Base-by-base conservation (phyloP, 2,113 vertebrate genomes). In the Xiphophorus couchianus region DNA sequence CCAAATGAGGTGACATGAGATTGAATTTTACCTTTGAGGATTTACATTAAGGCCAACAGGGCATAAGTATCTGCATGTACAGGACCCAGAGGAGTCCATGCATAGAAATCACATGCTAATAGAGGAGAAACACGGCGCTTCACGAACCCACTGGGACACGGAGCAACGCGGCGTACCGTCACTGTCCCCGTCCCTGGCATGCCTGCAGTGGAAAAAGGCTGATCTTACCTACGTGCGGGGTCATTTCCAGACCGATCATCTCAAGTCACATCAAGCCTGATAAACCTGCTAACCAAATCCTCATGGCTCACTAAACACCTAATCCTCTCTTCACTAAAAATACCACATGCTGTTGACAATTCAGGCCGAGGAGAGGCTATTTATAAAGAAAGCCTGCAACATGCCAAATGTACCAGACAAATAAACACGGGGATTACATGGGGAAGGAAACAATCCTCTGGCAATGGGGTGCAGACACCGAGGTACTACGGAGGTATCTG, bases 241-340 rank as follows among this genome's bases (percentile, higher is more conserved):
- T 89, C 80, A 85, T 69, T 83, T 80, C 77, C 81, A 89, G 83
- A 85, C 88, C 60, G 84, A 81, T 87, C 81, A 73, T 67, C 84
- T 87, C 81, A 73, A 67, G 68, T 74, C 61, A 73, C 78, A 79
- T 86, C 73, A 74, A 44, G 66, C 62, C 73, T 66, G 83, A 87
- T 89, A 87, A 88, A 87, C 77, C 80, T 19, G 11, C 72, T 69
- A 84, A 87, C 82, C 68, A 91, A 89, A 90, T 88, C 90, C 82
- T 87, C 76, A 35, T 62, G 60, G 90, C 90, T 88, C 86, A 88
- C 83, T 80, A 79, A 81, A 73, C 84, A 84, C 66, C 33, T 83
- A 85, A 87, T 80, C 73, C 73, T 37, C 14, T 37, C 62, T 28
- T 27, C 54, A 74, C 79, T 89, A 89, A 88, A 88, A 89, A 89